Evolutionary conservation across 2,113 vertebrate species (phyloP).

Genomic region (Microcebus ravelobensis): DNA sequence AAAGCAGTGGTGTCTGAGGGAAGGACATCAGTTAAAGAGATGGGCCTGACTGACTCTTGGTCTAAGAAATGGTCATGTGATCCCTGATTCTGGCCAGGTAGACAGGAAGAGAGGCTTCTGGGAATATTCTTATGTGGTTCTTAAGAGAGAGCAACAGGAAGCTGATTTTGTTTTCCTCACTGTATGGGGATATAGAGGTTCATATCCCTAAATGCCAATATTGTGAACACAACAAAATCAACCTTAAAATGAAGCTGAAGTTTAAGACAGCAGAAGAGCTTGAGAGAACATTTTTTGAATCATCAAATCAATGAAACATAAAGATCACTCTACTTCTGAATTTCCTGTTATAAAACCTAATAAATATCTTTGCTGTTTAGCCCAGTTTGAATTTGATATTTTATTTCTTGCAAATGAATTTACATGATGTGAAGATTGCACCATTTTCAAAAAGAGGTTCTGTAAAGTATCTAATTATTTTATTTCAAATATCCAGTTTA

Average conservation of each 20-base stretch:
- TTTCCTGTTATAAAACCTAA: background rate
- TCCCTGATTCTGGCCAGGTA: background rate
- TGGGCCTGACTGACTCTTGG: background rate
- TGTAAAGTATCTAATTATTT: background rate
- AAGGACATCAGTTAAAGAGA: background rate
- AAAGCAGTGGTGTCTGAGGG: background rate
- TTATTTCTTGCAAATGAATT: slow-evolving; percentile 18
- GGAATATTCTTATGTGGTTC: background rate
- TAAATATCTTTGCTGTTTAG: background rate
- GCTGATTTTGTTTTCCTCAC: background rate
- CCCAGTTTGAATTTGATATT: background rate
- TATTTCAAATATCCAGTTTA: slow-evolving; percentile 39
- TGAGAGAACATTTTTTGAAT: background rate
- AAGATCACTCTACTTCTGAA: background rate
- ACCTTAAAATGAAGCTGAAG: background rate
- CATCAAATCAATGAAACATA: background rate
- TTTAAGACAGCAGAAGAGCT: background rate
- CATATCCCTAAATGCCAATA: background rate
- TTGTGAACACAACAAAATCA: slow-evolving; percentile 38
- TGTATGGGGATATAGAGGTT: background rate
- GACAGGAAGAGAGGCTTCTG: background rate
- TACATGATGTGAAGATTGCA: background rate
- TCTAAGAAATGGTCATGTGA: background rate
- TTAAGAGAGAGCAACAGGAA: background rate
- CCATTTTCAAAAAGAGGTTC: slow-evolving; percentile 3